Base-by-base conservation (phyloP, 2,888 invertebrate species). In the Lordiphosa fenestrarum region DNA sequence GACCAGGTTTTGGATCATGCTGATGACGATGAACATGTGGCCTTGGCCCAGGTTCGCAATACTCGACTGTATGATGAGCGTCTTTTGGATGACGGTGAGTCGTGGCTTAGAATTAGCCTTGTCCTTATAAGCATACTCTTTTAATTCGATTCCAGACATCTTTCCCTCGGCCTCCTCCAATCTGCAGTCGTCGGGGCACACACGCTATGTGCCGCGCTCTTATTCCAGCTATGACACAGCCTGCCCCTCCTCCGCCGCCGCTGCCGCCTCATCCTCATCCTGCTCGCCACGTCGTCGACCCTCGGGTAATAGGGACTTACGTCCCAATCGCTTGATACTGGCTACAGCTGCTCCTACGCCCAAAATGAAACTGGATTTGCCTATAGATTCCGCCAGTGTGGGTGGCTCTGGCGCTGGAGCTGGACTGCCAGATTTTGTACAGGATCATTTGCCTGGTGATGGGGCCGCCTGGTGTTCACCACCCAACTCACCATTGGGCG, bases 391-490 rank as follows among this genome's bases (percentile, higher is more conserved):
- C 33, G 71, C 62, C 19, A 69, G 61, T 3, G 81, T 84, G 1
- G 86, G 25, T 7, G 25, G 25, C 6, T 6, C 25, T 23, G 23
- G 23, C 4, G 23, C 23, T 7, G 25, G 86, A 7, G 80, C 85
- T 3, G 88, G 94, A 6, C 87, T 95, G 70, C 96, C 96, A 0
- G 96, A 96, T 88, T 96, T 96, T 90, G 96, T 96, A 50, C 96
- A 96, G 87, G 96, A 96, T 89, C 96, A 96, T 89, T 92, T 96
- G 88, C 92, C 95, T 72, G 93, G 96, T 37, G 94, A 95, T 77
- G 89, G 88, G 87, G 87, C 88, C 66, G 66, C 37, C 7, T 42
- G 75, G 1, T 85, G 83, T 42, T 89, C 89, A 25, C 86, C 88
- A 6, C 87, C 87, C 3, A 88, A 86, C 40, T 89, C 89, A 0